Base-by-base conservation (phyloP, 2,888 invertebrate genomes). In the Agrotis exclamationis region DNA sequence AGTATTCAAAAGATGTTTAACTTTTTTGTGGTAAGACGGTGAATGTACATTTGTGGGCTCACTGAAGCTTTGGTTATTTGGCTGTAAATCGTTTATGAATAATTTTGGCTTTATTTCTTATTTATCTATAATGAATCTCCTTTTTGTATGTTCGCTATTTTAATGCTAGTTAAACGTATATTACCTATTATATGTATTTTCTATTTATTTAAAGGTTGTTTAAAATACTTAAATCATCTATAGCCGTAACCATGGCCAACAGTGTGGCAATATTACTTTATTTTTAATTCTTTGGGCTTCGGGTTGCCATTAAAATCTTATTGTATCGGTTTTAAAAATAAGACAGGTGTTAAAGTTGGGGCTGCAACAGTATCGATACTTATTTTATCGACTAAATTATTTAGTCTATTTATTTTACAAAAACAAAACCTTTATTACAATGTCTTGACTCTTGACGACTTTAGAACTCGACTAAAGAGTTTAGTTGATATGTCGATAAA, bases 261-360 rank as follows among this genome's bases (percentile, higher is more conserved):
- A 70, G 69, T 76, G 69, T 24, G 44, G 60, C 69, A 62, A 58
- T 74, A 86, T 82, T 86, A 83, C 83, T 84, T 83, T 84, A 85
- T 85, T 84, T 86, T 86, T 84, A 82, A 80, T 88, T 84, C 80
- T 85, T 84, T 84, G 90, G 91, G 91, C 90, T 89, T 90, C 85
- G 90, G 92, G 91, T 91, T 91, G 92, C 91, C 91, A 90, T 92
- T 85, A 83, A 77, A 81, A 83, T 80, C 74, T 71, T 74, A 79
- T 44, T 76, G 67, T 85, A 78, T 85, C 84, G 82, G 83, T 85
- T 85, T 69, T 80, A 63, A 80, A 75, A 70, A 62, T 84, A 84
- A 67, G 66, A 63, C 62, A 74, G 71, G 81, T 79, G 74, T 78
- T 71, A 68, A 56, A 70, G 57, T 73, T 83, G 79, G 74, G 69